These are phyloP conservation scores for Nebria brevicollis DNA, from an alignment of 2,888 invertebrate genomes.

Conservation along the genomic window DNA sequence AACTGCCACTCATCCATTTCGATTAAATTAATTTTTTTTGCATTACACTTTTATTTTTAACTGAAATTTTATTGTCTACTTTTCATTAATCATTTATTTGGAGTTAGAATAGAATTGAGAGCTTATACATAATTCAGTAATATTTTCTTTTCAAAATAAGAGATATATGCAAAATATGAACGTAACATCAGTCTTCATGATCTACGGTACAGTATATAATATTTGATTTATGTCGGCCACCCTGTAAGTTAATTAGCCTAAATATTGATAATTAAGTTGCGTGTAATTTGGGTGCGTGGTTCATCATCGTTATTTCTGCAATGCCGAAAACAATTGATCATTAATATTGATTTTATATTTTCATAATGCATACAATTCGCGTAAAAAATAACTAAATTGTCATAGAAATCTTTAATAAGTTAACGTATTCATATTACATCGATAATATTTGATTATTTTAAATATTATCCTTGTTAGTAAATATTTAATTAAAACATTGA, in stretches of 20 bases:
- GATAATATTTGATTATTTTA: too few relatives aligned
- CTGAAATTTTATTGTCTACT: too few relatives aligned
- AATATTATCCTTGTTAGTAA: too few relatives aligned
- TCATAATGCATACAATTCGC: too few relatives aligned
- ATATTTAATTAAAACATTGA: too few relatives aligned
- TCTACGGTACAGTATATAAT: not conserved
- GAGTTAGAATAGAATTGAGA: not conserved
- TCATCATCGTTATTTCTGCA: not conserved
- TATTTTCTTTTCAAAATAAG: not conserved
- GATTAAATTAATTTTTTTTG: too few relatives aligned
- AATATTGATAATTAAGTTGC: slow-evolving; percentile 34
- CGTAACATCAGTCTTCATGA: not conserved
- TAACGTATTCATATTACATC: too few relatives aligned
- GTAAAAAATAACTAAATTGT: too few relatives aligned
- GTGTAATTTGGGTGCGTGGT: not conserved
- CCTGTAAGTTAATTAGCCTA: slow-evolving; percentile 60
- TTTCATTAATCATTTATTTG: too few relatives aligned
- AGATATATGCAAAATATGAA: too few relatives aligned
- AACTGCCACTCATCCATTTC: not conserved
- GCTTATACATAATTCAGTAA: not conserved
- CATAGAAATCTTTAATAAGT: too few relatives aligned
- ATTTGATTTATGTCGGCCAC: slow-evolving; percentile 54
- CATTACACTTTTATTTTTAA: too few relatives aligned
- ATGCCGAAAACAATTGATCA: not conserved
- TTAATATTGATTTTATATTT: not conserved